These are phyloP conservation scores for Tiliacea citrago DNA, from an alignment of 2,888 invertebrate species.

Conservation along the genomic window DNA sequence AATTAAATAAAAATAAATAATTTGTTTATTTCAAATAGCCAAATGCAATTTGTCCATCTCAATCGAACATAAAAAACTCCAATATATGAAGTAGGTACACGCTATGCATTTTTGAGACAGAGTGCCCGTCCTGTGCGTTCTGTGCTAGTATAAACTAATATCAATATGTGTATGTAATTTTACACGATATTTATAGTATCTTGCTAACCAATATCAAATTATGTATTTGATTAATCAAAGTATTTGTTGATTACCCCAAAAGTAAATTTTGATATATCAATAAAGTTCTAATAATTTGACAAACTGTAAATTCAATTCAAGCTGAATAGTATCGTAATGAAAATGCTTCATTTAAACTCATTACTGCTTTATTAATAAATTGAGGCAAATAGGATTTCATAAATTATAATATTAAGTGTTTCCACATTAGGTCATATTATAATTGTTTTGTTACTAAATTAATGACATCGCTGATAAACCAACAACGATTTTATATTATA, in stretches of 20 bases:
- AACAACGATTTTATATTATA: neutral
- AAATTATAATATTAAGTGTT: neutral
- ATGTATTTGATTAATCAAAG: constrained; percentile 4
- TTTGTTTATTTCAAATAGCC: too few relatives aligned
- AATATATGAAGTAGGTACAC: too few relatives aligned
- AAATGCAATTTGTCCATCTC: too few relatives aligned
- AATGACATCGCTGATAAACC: neutral
- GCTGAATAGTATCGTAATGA: constrained; percentile 19
- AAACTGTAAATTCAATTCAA: neutral
- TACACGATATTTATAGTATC: neutral
- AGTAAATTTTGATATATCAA: neutral
- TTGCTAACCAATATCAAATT: neutral
- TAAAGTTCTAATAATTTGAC: neutral
- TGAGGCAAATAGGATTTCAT: neutral
- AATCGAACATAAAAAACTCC: too few relatives aligned
- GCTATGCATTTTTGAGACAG: too few relatives aligned
- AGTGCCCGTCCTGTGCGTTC: too few relatives aligned
- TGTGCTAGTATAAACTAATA: too few relatives aligned
- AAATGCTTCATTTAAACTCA: constrained; percentile 21
- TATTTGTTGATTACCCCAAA: neutral
- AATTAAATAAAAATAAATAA: too few relatives aligned
- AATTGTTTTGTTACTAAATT: neutral
- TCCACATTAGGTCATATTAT: neutral
- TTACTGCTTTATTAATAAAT: constrained; percentile 3
- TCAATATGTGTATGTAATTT: neutral